Evolutionary conservation across 2,797 vertebrate genomes (phyloP).

Genomic region (Eospalax fontanierii): DNA sequence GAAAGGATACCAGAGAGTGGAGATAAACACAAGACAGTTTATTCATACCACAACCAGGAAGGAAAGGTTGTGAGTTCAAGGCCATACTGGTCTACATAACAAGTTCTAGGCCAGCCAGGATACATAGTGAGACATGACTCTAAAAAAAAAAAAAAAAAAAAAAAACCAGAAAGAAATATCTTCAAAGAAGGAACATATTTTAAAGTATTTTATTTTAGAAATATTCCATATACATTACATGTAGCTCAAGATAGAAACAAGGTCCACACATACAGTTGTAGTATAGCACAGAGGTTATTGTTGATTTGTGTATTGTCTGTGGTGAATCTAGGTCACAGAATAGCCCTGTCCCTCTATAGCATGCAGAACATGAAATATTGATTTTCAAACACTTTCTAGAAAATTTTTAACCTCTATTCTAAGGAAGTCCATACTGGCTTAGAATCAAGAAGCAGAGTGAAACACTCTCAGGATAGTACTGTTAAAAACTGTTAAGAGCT

Average conservation of each 20-base stretch:
- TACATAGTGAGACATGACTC: too few species aligned
- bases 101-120: too few species aligned
- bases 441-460: constrained; percentile 41
- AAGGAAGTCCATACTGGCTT: neutral
- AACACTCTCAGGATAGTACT: neutral
- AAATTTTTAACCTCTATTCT: neutral
- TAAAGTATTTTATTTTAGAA: neutral
- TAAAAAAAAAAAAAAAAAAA: neutral
- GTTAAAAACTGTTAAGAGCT: constrained; percentile 18
- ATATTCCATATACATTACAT: neutral
- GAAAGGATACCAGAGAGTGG: neutral
- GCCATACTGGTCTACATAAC: too few species aligned
- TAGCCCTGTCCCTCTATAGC: neutral
- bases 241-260: neutral
- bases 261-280: neutral
- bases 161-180: neutral
- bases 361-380: constrained; percentile 40
- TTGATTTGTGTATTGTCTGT: fast-evolving
- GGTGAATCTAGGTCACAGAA: neutral
- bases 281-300: neutral
- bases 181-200: neutral
- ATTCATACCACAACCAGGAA: neutral
- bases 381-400: neutral
- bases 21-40: neutral
- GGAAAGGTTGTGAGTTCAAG: too few species aligned